Percentiles rank a stretch among this genome's conserved stretches.
Evolutionary conservation across 2,797 vertebrate species (phyloP).

Genomic region (Buphagus erythrorhynchus): DNA sequence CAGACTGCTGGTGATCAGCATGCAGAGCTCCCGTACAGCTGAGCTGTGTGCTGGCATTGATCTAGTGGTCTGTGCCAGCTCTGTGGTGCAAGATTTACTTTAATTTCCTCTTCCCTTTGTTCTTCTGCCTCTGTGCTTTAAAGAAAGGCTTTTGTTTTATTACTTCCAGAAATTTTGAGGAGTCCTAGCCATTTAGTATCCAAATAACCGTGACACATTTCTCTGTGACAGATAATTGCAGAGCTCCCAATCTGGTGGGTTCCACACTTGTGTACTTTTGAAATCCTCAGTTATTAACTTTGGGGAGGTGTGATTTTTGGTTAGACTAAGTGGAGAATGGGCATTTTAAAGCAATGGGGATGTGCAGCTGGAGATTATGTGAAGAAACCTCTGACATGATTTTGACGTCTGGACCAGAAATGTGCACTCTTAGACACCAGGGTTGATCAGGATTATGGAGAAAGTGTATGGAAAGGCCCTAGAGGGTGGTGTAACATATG

Average conservation of each 20-base stretch:
- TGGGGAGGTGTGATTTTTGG: not conserved
- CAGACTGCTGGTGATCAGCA: conserved; percentile 46
- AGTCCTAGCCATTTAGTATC: not conserved
- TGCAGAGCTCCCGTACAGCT: conserved; percentile 19
- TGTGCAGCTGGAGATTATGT: not conserved
- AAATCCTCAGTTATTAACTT: not conserved
- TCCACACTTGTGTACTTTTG: not conserved
- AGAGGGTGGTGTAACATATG: not conserved
- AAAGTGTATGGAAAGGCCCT: not conserved
- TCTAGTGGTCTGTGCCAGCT: conserved; percentile 67
- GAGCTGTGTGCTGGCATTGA: conserved; percentile 55
- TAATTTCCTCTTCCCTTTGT: conserved; percentile 69
- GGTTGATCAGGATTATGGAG: not conserved
- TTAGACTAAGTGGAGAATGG: not conserved
- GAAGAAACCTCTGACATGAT: not conserved
- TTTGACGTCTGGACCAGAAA: not conserved
- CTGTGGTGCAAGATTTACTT: conserved; percentile 65
- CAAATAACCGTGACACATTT: not conserved
- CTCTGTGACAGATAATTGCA: not conserved
- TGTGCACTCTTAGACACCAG: not conserved
- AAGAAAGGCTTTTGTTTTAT: conserved; percentile 27
- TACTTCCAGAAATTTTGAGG: conserved; percentile 13
- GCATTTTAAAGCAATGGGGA: not conserved
- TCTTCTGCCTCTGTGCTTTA: conserved; percentile 51
- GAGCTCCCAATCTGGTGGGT: not conserved